Evolutionary conservation across 1,140 invertebrate genomes (phyloP), one percentile per base, ranked within the genome.

Genomic region (Medauroidea extradentata): DNA sequence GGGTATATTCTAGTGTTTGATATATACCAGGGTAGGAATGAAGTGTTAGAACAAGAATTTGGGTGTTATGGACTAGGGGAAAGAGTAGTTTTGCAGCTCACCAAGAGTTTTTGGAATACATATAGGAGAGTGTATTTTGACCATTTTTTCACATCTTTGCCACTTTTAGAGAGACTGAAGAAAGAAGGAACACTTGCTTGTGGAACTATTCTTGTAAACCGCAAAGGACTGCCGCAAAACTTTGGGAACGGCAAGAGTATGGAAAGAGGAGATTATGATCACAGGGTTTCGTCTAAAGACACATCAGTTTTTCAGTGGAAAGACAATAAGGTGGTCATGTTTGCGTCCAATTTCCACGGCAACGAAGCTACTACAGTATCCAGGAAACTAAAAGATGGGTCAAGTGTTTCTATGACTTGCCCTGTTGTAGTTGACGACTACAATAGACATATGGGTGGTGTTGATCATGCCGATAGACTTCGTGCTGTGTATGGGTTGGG

Each of bases 21-120:
- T 25, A 49, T 63, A 11, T 63, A 65, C 38, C 46, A 56, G 49
- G 63, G 61, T 16, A 65, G 62, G 56, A 54, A 60, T 57, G 57
- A 63, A 18, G 43, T 13, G 8, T 16, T 57, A 21, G 46, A 43
- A 59, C 11, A 54, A 46, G 48, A 51, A 51, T 51, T 51, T 51
- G 18, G 9, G 7, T 5, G 48, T 21, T 51, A 21, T 51, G 18
- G 23, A 41, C 34, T 61, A 13, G 59, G 46, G 29, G 53, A 61
- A 50, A n/a, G 53, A 41, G 53, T 61, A 5, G 44, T 61, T 48
- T 21, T 61, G 3, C 18, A 50, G 13, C 39, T 61, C 11, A 48
- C 52, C 24, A 60, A 60, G 56, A n/a, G 16, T n/a, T 19, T 49
- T 38, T 60, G 59, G 53, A 46, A 53, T 46, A 55, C 41, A 29